Conservation (phyloP, 35 echinoderm and acorn worm species). For the Strongylocentrotus purpuratus region DNA sequence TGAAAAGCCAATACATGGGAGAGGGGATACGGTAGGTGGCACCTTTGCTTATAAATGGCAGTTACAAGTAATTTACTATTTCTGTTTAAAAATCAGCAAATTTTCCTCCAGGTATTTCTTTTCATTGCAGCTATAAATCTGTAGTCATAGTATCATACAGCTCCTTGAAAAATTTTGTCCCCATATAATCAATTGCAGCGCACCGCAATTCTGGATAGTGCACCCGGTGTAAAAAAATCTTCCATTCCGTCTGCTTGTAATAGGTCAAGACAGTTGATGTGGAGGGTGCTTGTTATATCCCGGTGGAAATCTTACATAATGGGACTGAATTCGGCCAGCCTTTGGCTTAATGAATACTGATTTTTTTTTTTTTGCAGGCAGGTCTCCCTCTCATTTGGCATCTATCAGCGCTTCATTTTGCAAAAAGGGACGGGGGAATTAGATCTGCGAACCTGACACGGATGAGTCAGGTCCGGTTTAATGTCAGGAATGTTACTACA, state of each 20-base stretch:
- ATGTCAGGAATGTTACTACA: slow-evolving; percentile 3
- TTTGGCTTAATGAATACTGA: slow-evolving; percentile 4
- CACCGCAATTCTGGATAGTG: neutral
- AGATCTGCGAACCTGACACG: neutral
- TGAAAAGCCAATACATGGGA: too few relatives aligned
- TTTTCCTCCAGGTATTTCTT: too few relatives aligned
- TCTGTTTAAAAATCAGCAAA: too few relatives aligned
- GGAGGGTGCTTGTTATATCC: neutral
- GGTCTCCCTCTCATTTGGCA: neutral
- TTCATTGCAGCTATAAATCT: too few relatives aligned
- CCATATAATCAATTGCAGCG: neutral
- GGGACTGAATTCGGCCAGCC: neutral
- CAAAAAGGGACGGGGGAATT: slow-evolving; percentile 7
- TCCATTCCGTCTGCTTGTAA: neutral
- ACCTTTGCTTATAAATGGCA: too few relatives aligned
- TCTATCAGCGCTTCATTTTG: slow-evolving; percentile 16
- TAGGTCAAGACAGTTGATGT: neutral
- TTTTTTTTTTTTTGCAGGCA: neutral
- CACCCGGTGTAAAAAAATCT: neutral
- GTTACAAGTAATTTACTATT: too few relatives aligned
- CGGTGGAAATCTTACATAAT: neutral
- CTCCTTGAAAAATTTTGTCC: too few relatives aligned
- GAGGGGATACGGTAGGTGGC: too few relatives aligned
- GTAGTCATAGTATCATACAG: too few relatives aligned
- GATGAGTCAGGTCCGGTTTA: slow-evolving; percentile 15